These are phyloP conservation scores for Oryctes rhinoceros DNA, from an alignment of 1,140 invertebrate genomes.

Conservation along the genomic window DNA sequence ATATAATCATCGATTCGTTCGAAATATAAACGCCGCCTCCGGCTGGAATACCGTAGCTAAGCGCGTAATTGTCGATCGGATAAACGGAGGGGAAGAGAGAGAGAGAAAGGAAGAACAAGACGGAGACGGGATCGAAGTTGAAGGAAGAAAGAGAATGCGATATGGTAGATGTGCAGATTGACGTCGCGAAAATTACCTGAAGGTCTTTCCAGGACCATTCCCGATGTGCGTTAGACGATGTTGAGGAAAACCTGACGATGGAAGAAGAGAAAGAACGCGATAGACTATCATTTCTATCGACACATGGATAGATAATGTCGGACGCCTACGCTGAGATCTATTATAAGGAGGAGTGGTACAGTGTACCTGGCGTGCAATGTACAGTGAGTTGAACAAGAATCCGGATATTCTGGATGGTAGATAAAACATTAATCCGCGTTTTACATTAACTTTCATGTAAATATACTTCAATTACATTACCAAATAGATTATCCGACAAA, in stretches of 20 bases:
- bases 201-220: background rate
- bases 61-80: constrained; percentile 2
- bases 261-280: background rate
- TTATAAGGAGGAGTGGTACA: background rate
- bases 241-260: background rate
- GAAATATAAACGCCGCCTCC: constrained; percentile 8
- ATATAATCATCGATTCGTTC: constrained; percentile 18
- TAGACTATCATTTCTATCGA: background rate
- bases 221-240: background rate
- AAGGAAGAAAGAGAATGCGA: background rate
- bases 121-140: background rate
- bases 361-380: background rate
- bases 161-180: background rate
- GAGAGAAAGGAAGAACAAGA: background rate
- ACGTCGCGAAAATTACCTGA: background rate
- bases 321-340: background rate
- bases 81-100: too few species aligned
- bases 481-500: too few species aligned
- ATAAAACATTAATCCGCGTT: too few species aligned
- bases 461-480: too few species aligned
- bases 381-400: background rate
- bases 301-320: background rate
- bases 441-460: too few species aligned
- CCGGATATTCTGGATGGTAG: background rate
- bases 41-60: constrained; percentile 8